A percentile compares a stretch with the other conserved stretches of the same genome.
Evolutionary conservation across 2,113 vertebrate species (phyloP).

Genomic region (Leptobrachium leishanense): DNA sequence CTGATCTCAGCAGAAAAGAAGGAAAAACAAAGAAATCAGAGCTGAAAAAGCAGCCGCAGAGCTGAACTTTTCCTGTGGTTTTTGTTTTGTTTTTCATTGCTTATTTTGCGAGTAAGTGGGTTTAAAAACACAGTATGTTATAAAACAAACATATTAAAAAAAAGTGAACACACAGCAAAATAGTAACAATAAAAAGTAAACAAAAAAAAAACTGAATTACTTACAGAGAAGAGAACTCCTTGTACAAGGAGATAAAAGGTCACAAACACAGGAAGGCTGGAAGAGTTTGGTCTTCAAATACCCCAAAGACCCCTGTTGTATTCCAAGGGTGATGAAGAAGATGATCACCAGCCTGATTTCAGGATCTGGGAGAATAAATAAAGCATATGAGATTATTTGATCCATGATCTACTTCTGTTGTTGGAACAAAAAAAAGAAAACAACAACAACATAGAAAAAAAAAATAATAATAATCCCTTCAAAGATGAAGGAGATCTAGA

Average conservation of each 20-base stretch:
- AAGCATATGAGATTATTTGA: not conserved
- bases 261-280: not conserved
- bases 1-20: conserved; percentile 37
- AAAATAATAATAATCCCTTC: not conserved
- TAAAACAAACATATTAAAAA: not conserved
- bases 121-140: not conserved
- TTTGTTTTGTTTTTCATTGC: not conserved
- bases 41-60: conserved; percentile 7
- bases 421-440: not conserved
- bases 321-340: not conserved
- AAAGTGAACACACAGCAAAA: no score
- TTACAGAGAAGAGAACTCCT: conserved; percentile 23
- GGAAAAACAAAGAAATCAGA: conserved; percentile 33
- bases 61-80: not conserved
- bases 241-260: conserved; percentile 1
- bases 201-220: conserved; percentile 1
- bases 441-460: not conserved
- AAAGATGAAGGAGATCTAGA: not conserved
- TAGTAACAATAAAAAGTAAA: no score
- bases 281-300: not conserved
- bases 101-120: not conserved
- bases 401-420: conserved; percentile 13
- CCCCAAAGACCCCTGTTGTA: conserved; percentile 12
- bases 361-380: not conserved
- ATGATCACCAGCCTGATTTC: not conserved